phyloP scores from a whole-genome alignment of 2,113 vertebrate genomes.

The Triplophysa dalaica region DNA sequence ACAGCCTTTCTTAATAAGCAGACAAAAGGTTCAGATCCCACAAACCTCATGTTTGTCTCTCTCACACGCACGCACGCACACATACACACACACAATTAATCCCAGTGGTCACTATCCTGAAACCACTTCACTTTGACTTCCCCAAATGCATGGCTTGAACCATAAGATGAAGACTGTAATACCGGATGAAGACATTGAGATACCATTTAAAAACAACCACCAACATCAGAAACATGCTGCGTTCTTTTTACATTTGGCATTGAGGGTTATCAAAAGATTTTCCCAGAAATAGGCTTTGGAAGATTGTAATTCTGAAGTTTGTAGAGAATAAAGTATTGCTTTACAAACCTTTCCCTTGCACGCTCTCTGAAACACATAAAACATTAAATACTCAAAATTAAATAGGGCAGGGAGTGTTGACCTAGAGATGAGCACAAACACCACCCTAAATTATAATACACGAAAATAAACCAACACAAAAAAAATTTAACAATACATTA shows the following conservation, averaged over 20 bases:
- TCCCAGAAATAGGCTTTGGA: constrained; percentile 72
- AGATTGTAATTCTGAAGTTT: constrained; percentile 71
- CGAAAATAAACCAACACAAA: constrained; percentile 60
- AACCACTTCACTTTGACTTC: constrained; percentile 44
- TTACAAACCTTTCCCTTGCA: constrained; percentile 67
- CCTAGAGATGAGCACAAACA: constrained; percentile 45
- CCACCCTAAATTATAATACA: constrained; percentile 56
- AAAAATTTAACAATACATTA: constrained; percentile 56
- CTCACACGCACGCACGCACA: constrained; percentile 5
- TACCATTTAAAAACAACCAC: constrained; percentile 65
- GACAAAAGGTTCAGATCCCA: constrained; percentile 53
- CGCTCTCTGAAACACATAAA: constrained; percentile 58
- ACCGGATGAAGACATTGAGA: constrained; percentile 54
- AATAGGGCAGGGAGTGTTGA: constrained; percentile 49
- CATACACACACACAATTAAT: constrained; percentile 26
- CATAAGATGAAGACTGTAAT: constrained; percentile 20
- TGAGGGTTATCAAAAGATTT: constrained; percentile 60
- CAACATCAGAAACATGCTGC: constrained; percentile 60
- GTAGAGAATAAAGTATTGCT: constrained; percentile 69
- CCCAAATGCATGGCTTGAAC: constrained; percentile 40
- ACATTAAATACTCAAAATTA: constrained; percentile 56
- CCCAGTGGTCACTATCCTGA: constrained; percentile 51
- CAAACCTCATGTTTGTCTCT: constrained; percentile 12
- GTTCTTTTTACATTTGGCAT: constrained; percentile 73
- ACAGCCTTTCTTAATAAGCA: constrained; percentile 72